Evolutionary conservation across 1,140 invertebrate genomes (phyloP).

Genomic region (Brachionus rubens): DNA sequence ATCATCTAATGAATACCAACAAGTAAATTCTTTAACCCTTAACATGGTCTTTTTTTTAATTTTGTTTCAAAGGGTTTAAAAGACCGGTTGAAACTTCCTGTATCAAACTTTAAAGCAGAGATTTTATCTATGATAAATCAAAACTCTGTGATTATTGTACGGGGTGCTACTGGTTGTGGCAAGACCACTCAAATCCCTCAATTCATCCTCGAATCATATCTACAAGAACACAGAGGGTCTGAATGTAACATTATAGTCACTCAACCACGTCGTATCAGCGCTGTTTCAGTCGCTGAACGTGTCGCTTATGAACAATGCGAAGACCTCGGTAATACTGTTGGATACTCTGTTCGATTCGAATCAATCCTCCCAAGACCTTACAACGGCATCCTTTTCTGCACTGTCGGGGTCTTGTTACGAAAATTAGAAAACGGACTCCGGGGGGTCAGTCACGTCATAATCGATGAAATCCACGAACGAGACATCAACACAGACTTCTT

Average conservation of each 20-base stretch:
- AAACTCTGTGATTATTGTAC: not conserved
- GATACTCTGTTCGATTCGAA: constrained; percentile 50
- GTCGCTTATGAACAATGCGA: constrained; percentile 58
- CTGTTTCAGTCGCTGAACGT: constrained; percentile 70
- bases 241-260: constrained; percentile 74
- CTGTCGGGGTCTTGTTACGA: constrained; percentile 67
- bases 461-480: constrained; percentile 57
- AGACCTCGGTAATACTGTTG: constrained; percentile 54
- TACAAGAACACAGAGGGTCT: constrained; percentile 54
- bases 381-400: constrained; percentile 77
- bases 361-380: constrained; percentile 71
- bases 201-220: constrained; percentile 82
- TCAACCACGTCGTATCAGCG: constrained; percentile 79
- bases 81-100: not conserved
- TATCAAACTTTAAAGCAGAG: not conserved
- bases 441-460: constrained; percentile 64
- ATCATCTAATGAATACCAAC: not conserved
- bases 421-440: constrained; percentile 62
- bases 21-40: too few species aligned
- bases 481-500: constrained; percentile 62
- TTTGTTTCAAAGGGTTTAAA: not conserved
- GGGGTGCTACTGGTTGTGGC: constrained; percentile 59
- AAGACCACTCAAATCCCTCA: constrained; percentile 69
- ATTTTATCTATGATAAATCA: not conserved
- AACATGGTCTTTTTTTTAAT: too few species aligned